Evolutionary conservation across 2,888 invertebrate species (phyloP), one percentile per base, ranked within the genome.

Genomic region (Brenthis hecate): DNA sequence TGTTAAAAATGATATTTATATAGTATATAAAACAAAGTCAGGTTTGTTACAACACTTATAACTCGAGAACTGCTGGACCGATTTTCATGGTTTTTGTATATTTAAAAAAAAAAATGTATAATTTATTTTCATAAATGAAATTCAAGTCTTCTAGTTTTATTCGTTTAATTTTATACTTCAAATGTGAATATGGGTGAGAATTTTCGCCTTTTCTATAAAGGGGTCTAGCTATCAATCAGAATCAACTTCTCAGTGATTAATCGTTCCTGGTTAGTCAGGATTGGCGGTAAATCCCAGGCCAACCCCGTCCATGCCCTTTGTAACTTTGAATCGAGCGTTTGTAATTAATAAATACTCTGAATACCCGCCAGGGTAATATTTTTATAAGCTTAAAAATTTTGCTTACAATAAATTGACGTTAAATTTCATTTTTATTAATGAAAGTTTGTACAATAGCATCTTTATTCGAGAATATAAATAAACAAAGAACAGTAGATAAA

Each of bases 241-340:
- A 62, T 55, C 55, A 61, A 62, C 50, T 65, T 50, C 51, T 50
- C 55, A 32, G 67, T 63, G 70, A 70, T 72, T 72, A 72, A 72
- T 72, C 32, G 72, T 56, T 51, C 51, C 54, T 54, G 68, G 68
- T 62, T 62, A 57, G 32, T 36, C 48, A 53, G 61, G 65, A 65
- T 64, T 57, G 54, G 28, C 56, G 56, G 61, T 53, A 23, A 66
- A 53, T 50, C 68, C 62, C 50, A 62, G 71, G 65, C 61, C 61
- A 62, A 19, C 36, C 66, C 56, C 23, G 53, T 64, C 58, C 47
- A 43, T 65, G 61, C 60, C 69, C 72, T 65, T 56, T 69, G 67
- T 67, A 66, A 62, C 66, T 71, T 65, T 68, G 65, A 65, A 57
- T 65, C 58, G 60, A 53, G 16, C 47, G 56, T 53, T 53, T 69